Evolutionary conservation across 1,140 invertebrate genomes (phyloP).

Genomic region (Orussus abietinus): DNA sequence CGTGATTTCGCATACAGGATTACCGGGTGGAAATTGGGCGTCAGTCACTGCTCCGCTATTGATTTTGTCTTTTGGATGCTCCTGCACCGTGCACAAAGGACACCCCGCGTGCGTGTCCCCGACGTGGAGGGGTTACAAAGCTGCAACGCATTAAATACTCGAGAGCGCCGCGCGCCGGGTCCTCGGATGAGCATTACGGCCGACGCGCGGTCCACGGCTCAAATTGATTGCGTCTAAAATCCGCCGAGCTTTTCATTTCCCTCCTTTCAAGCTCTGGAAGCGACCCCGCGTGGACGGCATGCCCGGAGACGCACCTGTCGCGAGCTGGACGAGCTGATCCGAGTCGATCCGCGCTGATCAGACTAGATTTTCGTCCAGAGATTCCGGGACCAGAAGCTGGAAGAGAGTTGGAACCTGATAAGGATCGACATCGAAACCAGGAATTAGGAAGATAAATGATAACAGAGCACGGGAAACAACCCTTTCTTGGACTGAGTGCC

Average conservation of each 20-base stretch:
- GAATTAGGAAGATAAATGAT: too few species aligned
- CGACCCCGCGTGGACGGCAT: too few species aligned
- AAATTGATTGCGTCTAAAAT: slow-evolving; percentile 32
- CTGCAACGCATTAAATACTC: slow-evolving; percentile 37
- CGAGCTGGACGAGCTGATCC: too few species aligned
- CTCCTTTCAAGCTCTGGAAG: too few species aligned
- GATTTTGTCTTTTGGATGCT: slow-evolving; percentile 33
- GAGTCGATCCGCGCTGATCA: too few species aligned
- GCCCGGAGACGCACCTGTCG: too few species aligned
- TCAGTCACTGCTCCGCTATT: slow-evolving; percentile 27
- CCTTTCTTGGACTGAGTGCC: too few species aligned
- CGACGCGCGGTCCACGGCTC: slow-evolving; percentile 5
- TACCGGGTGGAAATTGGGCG: slow-evolving; percentile 17
- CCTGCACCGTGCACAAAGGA: slow-evolving; percentile 8
- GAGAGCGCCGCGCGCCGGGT: slow-evolving; percentile 21
- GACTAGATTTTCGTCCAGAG: too few species aligned
- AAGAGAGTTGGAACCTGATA: too few species aligned
- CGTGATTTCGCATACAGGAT: background rate
- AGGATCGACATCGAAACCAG: too few species aligned
- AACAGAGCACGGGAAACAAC: too few species aligned
- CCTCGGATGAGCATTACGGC: slow-evolving; percentile 21
- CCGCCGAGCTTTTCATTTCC: slow-evolving; percentile 19
- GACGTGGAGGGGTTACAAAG: slow-evolving; percentile 25
- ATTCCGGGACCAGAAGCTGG: too few species aligned
- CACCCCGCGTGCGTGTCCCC: slow-evolving; percentile 9